phyloP scores from a whole-genome alignment of 1,140 invertebrate genomes.

The Protaetia brevitarsis region DNA sequence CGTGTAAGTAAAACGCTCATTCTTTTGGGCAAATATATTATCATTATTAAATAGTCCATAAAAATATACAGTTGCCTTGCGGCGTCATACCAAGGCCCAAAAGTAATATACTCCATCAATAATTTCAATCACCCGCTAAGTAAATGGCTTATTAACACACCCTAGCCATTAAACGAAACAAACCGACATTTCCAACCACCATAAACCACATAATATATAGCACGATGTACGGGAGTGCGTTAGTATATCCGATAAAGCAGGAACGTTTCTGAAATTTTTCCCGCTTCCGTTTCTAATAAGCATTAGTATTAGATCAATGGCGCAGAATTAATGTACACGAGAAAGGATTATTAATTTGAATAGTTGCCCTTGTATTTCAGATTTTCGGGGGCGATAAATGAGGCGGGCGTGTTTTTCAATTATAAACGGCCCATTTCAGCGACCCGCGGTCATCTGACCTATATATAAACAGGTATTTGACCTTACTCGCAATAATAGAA shows the following conservation, averaged over 20 bases:
- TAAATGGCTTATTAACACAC: neutral
- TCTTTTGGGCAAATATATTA: too few species aligned
- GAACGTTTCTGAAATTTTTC: neutral
- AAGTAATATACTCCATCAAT: too few species aligned
- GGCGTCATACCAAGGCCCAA: too few species aligned
- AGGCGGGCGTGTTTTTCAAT: neutral
- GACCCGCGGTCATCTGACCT: too few species aligned
- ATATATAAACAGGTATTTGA: too few species aligned
- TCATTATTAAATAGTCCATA: too few species aligned
- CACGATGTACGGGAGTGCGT: neutral
- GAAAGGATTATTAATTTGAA: neutral
- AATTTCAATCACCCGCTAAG: too few species aligned
- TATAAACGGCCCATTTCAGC: too few species aligned
- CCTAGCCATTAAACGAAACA: neutral
- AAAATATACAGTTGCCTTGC: too few species aligned
- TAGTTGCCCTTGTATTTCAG: neutral
- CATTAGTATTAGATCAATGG: neutral
- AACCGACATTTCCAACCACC: neutral
- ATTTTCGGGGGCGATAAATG: neutral
- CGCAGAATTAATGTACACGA: neutral
- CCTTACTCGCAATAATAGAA: too few species aligned
- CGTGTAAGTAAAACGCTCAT: too few species aligned
- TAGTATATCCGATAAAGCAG: neutral
- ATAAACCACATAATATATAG: neutral
- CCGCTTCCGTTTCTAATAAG: slow-evolving; percentile 12